Conservation (phyloP, 2,113 vertebrate species). For the Rafetus swinhoei region DNA sequence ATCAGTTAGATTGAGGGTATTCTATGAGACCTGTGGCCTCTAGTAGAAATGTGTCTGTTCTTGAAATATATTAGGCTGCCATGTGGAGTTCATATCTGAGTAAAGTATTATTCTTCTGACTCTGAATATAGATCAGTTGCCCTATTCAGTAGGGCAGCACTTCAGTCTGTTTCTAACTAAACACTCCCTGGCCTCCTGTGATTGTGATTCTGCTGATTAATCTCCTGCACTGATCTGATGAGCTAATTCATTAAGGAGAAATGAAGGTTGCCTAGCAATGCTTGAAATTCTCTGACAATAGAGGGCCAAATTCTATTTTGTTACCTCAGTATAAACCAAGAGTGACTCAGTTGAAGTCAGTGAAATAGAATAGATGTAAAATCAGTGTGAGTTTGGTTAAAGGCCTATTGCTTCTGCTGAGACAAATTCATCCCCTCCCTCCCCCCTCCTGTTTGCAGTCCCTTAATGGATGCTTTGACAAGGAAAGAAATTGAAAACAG, state of each 20-base stretch:
- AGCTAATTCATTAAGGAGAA: background rate
- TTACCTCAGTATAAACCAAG: background rate
- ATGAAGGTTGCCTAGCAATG: background rate
- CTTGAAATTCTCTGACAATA: background rate
- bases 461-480: rapidly evolving
- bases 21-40: background rate
- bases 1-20: background rate
- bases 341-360: background rate
- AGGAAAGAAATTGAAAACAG: background rate
- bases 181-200: background rate
- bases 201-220: background rate
- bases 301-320: background rate
- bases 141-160: background rate
- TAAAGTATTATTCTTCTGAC: background rate
- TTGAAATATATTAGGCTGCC: background rate
- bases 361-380: background rate
- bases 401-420: background rate
- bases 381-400: background rate
- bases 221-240: background rate
- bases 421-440: background rate
- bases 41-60: background rate
- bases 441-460: background rate
- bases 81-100: background rate
- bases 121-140: background rate
- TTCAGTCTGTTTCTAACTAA: background rate